A percentile compares a stretch with the other conserved stretches of the same genome.
phyloP scores from a whole-genome alignment of 2,797 vertebrate genomes.

The Simalia tracyae region DNA sequence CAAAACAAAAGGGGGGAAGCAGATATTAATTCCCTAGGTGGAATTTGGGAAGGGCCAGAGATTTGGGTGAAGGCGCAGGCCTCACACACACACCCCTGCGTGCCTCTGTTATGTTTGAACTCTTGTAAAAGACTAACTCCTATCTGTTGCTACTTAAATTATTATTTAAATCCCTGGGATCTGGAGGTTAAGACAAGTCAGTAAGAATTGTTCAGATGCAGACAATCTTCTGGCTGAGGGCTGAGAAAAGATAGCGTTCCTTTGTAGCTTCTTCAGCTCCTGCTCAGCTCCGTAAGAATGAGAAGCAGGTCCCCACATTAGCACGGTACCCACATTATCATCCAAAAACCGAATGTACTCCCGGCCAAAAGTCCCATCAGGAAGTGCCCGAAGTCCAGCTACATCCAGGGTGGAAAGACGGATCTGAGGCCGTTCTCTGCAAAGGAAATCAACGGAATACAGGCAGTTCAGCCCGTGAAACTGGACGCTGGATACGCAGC shows the following conservation, averaged over 20 bases:
- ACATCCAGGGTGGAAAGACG: conserved; percentile 85
- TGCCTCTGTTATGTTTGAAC: background rate
- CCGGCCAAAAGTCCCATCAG: conserved; percentile 83
- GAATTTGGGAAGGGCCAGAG: background rate
- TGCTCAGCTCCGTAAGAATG: background rate
- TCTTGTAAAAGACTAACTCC: background rate
- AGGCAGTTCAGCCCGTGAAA: background rate
- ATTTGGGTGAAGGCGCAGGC: no score
- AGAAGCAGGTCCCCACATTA: background rate
- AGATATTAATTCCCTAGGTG: background rate
- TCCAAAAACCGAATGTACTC: conserved; percentile 90
- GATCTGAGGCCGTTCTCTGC: conserved; percentile 90
- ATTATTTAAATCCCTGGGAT: no score
- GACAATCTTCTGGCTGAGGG: background rate
- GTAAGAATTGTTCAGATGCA: background rate
- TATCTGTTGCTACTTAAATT: no score
- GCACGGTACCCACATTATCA: conserved; percentile 81
- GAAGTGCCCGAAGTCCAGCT: conserved; percentile 77
- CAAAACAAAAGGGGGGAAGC: background rate
- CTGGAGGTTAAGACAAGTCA: background rate
- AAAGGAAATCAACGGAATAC: background rate
- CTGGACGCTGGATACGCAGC: background rate
- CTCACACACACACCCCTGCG: no score
- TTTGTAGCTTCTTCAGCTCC: background rate
- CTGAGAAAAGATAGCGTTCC: background rate